Evolutionary conservation across 1,140 invertebrate species (phyloP), one percentile per base, ranked within the genome.

Genomic region (Ericerus pela): DNA sequence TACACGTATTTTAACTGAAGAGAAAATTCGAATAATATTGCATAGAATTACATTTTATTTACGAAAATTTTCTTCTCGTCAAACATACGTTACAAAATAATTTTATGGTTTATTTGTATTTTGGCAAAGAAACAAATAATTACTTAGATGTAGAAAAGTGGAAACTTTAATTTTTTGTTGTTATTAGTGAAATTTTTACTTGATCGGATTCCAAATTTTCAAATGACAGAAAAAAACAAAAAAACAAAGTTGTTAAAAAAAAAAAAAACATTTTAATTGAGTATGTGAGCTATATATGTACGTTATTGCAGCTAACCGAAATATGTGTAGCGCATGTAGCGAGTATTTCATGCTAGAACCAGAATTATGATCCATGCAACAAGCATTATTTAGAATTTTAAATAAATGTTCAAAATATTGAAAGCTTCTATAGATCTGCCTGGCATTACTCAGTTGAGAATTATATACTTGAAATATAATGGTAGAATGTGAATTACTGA

Each of bases 41-140:
- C n/a, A n/a, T n/a, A n/a, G 5, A 5, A 6, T 41, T 41, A 5
- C 14, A 16, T 14, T 14, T 41, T 14, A 16, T 38, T 38, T 14
- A 3, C 36, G 36, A 5, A 16, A 38, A 47, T 47, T 41, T 41
- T 47, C 41, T 47, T 24, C 26, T 24, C 11, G 26, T 10, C 14
- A 24, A 24, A 47, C 22, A 33, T 10, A 8, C 30, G n/a, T 47
- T 47, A 47, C 41, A 3, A 22, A 47, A 47, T 47, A 47, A 47
- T 47, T 47, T 47, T 47, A 47, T 24, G 26, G 41, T 24, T 47
- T 47, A 47, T 47, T 47, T 47, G 26, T 47, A 22, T 47, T 47
- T 47, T 47, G 41, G 41, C 41, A 47, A 47, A 2, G 16, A 10
- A 47, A 47, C 41, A 47, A 47, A 47, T 24, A 24, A 47, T n/a